These are phyloP conservation scores for Athripsodes cinereus DNA, from an alignment of 2,888 invertebrate species.

Conservation along the genomic window DNA sequence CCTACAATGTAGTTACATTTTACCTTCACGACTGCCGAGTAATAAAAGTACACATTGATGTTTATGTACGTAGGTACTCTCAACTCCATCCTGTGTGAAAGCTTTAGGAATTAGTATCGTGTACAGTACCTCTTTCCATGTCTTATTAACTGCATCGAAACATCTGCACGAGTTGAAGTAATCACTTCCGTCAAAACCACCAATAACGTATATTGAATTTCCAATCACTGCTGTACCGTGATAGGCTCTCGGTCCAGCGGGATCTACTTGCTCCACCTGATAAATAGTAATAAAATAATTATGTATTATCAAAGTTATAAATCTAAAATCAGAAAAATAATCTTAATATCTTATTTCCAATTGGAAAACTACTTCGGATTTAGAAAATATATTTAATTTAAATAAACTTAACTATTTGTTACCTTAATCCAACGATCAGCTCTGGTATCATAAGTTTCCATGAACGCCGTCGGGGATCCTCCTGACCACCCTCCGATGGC, in stretches of 20 bases:
- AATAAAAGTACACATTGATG: too few relatives aligned
- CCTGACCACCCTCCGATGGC: conserved; percentile 76
- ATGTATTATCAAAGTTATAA: too few relatives aligned
- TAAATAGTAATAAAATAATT: background rate
- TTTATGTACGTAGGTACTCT: background rate
- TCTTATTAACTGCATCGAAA: conserved; percentile 78
- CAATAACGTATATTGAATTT: conserved; percentile 79
- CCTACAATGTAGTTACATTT: too few relatives aligned
- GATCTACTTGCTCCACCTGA: conserved; percentile 70
- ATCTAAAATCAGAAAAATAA: background rate
- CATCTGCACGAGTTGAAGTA: conserved; percentile 83
- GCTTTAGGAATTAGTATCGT: background rate
- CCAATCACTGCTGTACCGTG: conserved; percentile 90
- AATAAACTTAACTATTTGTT: background rate
- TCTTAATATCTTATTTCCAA: too few relatives aligned
- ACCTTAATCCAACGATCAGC: conserved; percentile 84
- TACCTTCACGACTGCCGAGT: too few relatives aligned
- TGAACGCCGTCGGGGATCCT: conserved; percentile 51
- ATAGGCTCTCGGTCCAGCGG: conserved; percentile 81
- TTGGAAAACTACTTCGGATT: too few relatives aligned
- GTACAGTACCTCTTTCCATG: conserved; percentile 68
- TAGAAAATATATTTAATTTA: background rate
- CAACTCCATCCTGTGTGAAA: background rate
- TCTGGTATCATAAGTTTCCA: conserved; percentile 84
- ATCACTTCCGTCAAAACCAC: conserved; percentile 88